Conservation (phyloP, 1,140 invertebrate species). For the Andrena cerasifolii region DNA sequence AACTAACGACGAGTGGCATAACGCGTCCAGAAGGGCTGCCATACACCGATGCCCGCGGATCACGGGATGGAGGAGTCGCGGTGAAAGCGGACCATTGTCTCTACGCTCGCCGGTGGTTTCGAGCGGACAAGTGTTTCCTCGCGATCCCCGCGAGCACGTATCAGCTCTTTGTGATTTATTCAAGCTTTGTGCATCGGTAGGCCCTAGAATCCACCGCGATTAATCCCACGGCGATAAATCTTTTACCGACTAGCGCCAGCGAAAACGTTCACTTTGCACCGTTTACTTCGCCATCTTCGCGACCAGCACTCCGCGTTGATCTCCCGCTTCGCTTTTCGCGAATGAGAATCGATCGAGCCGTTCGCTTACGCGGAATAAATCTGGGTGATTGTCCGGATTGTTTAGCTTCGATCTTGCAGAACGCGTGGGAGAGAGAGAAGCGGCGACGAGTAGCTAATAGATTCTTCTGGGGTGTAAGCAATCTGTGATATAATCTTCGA, state of each 20-base stretch:
- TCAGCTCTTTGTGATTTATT: conserved; percentile 22
- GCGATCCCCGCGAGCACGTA: conserved; percentile 1
- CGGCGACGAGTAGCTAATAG: too few species aligned
- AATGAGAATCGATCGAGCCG: too few species aligned
- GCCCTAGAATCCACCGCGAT: conserved; percentile 15
- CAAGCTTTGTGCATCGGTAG: conserved; percentile 6
- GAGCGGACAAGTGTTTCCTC: conserved; percentile 24
- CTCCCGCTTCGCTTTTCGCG: too few species aligned
- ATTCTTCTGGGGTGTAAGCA: too few species aligned
- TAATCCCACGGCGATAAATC: conserved; percentile 15
- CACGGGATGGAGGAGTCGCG: neutral
- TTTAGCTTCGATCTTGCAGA: too few species aligned
- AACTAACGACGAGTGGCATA: conserved; percentile 33
- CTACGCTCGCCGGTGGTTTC: conserved; percentile 12
- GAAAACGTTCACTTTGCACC: too few species aligned
- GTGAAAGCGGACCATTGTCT: conserved; percentile 38
- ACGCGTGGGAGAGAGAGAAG: too few species aligned
- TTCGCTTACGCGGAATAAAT: too few species aligned
- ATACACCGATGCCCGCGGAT: neutral
- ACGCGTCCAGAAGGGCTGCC: conserved; percentile 8
- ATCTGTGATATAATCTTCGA: too few species aligned
- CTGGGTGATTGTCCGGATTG: too few species aligned
- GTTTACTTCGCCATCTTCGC: too few species aligned
- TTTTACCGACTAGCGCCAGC: neutral
- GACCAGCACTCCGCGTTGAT: too few species aligned